Percentiles rank a stretch among this genome's conserved stretches.
These are phyloP conservation scores for Craniophora ligustri DNA, from an alignment of 2,888 invertebrate species.

Conservation along the genomic window DNA sequence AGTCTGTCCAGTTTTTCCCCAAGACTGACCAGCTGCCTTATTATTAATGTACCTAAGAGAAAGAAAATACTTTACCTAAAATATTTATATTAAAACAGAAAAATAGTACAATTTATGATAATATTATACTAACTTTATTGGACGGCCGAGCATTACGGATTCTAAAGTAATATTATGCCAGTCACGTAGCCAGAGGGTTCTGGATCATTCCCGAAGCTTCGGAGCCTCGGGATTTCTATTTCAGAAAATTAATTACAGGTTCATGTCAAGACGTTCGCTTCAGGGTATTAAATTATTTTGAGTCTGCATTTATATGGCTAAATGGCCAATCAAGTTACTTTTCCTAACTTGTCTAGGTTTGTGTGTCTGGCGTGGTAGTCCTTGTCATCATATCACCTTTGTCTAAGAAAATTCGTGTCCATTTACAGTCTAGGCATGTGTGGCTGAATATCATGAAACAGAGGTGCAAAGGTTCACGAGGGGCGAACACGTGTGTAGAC, in stretches of 20 bases:
- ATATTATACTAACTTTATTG: conserved; percentile 14
- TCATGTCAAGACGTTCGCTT: conserved; percentile 2
- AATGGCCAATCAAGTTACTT: too few species aligned
- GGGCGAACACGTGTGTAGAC: too few species aligned
- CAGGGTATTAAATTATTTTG: conserved; percentile 8
- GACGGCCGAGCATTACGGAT: conserved; percentile 3
- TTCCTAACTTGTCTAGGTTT: too few species aligned
- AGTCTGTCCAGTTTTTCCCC: too few species aligned
- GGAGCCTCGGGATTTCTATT: conserved; percentile 20
- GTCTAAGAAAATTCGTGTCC: too few species aligned
- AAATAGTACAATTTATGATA: conserved; percentile 4
- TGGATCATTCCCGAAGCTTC: conserved; percentile 20
- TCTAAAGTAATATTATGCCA: conserved; percentile 29
- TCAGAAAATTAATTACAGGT: conserved; percentile 22
- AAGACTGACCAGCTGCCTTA: neutral
- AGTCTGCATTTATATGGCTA: conserved; percentile 4
- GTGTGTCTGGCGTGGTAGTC: too few species aligned
- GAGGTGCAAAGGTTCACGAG: too few species aligned
- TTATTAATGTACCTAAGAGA: neutral
- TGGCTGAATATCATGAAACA: too few species aligned
- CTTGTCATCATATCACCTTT: too few species aligned
- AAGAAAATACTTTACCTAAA: neutral
- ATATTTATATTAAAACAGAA: neutral
- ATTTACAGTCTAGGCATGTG: too few species aligned
- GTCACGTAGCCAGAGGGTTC: conserved; percentile 35